Conservation (phyloP, 2,113 vertebrate species). For the Ochotona princeps region DNA sequence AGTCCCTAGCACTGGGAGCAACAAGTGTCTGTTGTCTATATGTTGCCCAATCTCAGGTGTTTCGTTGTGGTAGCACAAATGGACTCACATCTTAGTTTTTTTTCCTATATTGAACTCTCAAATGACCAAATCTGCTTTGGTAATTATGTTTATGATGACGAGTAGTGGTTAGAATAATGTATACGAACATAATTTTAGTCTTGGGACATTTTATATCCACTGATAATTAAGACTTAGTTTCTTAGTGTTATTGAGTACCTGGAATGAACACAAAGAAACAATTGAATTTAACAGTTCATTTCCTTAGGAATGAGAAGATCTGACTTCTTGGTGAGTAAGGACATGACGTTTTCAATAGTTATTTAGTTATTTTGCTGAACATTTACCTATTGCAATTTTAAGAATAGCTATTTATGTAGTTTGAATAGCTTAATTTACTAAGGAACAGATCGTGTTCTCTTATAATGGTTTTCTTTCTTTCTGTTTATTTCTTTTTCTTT, state of each 20-base stretch:
- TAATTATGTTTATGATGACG: not conserved
- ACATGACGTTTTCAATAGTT: constrained; percentile 1
- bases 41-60: not conserved
- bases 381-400: constrained; percentile 13
- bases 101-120: not conserved
- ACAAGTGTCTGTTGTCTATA: not conserved
- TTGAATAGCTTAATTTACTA: not conserved
- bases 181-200: not conserved
- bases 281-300: not conserved
- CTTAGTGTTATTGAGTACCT: not conserved
- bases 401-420: not conserved
- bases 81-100: not conserved
- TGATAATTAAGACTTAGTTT: not conserved
- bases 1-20: not conserved
- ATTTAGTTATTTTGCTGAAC: constrained; percentile 36
- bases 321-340: not conserved
- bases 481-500: not conserved
- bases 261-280: not conserved
- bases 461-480: not conserved
- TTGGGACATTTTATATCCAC: not conserved
- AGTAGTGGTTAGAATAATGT: not conserved
- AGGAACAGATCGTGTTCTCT: not conserved
- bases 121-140: not conserved
- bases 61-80: not conserved
- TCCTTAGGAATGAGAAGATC: not conserved